Evolutionary conservation across 2,797 vertebrate genomes (phyloP), one percentile per base, ranked within the genome.

Genomic region (Balearica regulorum): DNA sequence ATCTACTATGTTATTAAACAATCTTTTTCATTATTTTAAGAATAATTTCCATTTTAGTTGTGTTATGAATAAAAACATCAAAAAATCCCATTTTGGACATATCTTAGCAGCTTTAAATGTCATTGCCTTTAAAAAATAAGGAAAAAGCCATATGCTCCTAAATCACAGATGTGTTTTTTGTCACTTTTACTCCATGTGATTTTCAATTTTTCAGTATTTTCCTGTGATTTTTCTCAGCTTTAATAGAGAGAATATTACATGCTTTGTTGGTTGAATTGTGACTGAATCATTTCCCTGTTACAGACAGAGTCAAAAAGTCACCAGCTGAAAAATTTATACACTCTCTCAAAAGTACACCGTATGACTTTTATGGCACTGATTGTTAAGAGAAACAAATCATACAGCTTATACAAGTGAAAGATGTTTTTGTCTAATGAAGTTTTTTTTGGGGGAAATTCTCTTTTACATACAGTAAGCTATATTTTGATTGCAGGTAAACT

Each of bases 121-220:
- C 57, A 57, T 53, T 88, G 37, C n/a, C 20, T 94, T 93, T 68
- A 71, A 87, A 91, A 91, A 85, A 35, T 25, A 37, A 66, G 35
- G 37, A 19, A 77, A 68, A 91, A 89, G 12, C 54, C 65, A 72
- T 88, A 93, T 83, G 46, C 54, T 72, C 13, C 35, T 76, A 69
- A 90, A 66, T 79, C 83, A 55, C 77, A 91, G 88, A 73, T 62
- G 39, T 76, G 24, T 7, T 5, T 79, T 91, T 97, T 88, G 25
- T 91, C 66, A 54, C 76, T 88, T 92, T 75, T 58, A 64, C 19
- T 89, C 49, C 80, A 65, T 46, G 20, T 58, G 35, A 31, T 83
- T 94, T 91, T 93, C 25, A 44, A 10, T 60, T 95, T 91, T 90
- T 96, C 39, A 60, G 60, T 88, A 69, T 94, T 92, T 94, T 91